phyloP scores from a whole-genome alignment of 2,888 invertebrate species.

The Lithophane ornitopus region DNA sequence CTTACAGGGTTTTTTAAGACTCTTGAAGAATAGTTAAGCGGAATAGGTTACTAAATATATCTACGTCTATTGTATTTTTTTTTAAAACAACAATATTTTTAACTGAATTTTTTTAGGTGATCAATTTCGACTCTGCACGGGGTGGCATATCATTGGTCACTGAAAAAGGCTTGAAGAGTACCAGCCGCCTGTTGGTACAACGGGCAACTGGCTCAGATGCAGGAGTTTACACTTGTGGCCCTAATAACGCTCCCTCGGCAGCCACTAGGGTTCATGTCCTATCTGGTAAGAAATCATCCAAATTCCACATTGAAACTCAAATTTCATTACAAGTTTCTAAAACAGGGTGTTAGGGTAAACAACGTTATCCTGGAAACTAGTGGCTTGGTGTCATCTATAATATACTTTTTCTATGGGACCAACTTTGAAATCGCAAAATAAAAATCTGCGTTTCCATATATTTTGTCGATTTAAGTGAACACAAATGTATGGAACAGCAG shows the following conservation, averaged over 20 bases:
- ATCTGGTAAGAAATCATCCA: conserved; percentile 91
- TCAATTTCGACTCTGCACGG: conserved; percentile 97
- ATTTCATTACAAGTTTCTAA: background rate
- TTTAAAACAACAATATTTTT: background rate
- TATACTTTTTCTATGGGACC: too few relatives aligned
- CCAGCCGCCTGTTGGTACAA: conserved; percentile 95
- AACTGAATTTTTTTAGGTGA: conserved; percentile 89
- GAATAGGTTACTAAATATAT: too few relatives aligned
- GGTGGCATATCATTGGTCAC: conserved; percentile 97
- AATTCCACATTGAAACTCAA: background rate
- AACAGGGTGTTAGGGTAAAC: too few relatives aligned
- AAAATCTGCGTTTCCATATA: too few relatives aligned
- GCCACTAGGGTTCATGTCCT: conserved; percentile 96
- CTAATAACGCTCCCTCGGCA: conserved; percentile 95
- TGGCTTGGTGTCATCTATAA: too few relatives aligned
- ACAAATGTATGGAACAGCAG: too few relatives aligned
- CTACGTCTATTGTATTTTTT: too few relatives aligned
- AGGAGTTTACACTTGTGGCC: conserved; percentile 96
- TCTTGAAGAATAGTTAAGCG: too few relatives aligned
- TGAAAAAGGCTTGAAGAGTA: conserved; percentile 95
- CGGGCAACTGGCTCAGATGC: conserved; percentile 95
- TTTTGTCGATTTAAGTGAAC: too few relatives aligned
- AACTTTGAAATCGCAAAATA: too few relatives aligned
- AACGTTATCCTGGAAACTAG: too few relatives aligned
- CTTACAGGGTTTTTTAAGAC: too few relatives aligned